phyloP scores from a whole-genome alignment of 2,888 invertebrate genomes.

The Lycophotia porphyrea region DNA sequence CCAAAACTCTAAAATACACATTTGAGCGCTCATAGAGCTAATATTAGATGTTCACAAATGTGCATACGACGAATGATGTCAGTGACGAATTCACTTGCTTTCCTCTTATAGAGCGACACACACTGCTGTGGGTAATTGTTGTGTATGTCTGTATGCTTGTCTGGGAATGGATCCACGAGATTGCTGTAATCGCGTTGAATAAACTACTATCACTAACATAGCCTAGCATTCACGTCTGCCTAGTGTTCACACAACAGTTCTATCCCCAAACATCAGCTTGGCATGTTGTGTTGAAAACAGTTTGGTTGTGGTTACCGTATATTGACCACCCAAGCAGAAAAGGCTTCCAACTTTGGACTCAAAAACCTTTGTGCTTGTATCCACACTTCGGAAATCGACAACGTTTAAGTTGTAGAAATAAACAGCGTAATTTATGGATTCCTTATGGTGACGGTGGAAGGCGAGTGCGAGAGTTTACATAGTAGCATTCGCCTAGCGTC shows the following conservation, averaged over 20 bases:
- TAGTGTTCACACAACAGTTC: not conserved
- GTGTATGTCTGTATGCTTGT: constrained; percentile 15
- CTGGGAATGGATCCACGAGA: constrained; percentile 32
- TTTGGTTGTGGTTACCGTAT: not conserved
- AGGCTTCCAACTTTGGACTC: not conserved
- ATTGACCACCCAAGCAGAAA: not conserved
- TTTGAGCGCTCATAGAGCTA: constrained; percentile 72
- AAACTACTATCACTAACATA: constrained; percentile 17
- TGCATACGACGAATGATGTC: constrained; percentile 76
- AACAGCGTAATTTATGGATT: not conserved
- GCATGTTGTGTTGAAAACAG: not conserved
- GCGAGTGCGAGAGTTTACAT: no score
- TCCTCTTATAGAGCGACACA: constrained; percentile 35
- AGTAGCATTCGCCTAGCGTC: no score
- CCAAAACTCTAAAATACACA: constrained; percentile 75
- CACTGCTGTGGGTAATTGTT: constrained; percentile 16
- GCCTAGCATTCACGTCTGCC: not conserved
- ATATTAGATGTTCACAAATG: constrained; percentile 76
- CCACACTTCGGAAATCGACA: not conserved
- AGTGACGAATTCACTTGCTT: constrained; percentile 68
- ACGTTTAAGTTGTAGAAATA: no score
- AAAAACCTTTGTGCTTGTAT: no score
- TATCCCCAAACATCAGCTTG: not conserved
- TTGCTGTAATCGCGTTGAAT: constrained; percentile 21
- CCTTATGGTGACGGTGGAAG: not conserved